Evolutionary conservation across 2,888 invertebrate genomes (phyloP).

Genomic region (Venustoraphidia nigricollis): DNA sequence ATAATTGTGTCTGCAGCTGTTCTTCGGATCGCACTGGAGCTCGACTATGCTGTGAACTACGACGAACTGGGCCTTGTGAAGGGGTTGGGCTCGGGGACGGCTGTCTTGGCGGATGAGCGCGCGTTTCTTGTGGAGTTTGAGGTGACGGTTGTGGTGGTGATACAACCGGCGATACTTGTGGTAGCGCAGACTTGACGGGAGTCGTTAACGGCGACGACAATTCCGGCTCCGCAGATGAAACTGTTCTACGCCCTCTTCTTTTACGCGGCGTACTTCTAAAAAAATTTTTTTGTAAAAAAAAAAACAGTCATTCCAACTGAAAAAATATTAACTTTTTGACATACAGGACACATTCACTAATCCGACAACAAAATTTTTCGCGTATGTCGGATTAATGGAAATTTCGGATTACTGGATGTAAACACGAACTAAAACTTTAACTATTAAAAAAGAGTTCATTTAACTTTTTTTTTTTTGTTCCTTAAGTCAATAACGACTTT

Average conservation of each 20-base stretch:
- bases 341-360: too few species aligned
- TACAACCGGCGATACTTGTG: constrained; percentile 7
- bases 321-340: too few species aligned
- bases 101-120: constrained; percentile 12
- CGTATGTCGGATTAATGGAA: too few species aligned
- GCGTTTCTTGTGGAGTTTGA: constrained; percentile 10
- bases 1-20: constrained; percentile 9
- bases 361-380: too few species aligned
- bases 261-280: constrained; percentile 15
- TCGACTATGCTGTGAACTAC: constrained; percentile 1
- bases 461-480: too few species aligned
- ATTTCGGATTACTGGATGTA: too few species aligned
- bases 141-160: constrained; percentile 9
- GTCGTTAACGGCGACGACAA: constrained; percentile 11
- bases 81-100: constrained; percentile 7
- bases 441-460: too few species aligned
- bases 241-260: constrained; percentile 19
- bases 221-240: constrained; percentile 13
- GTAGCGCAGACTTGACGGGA: constrained; percentile 13
- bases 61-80: constrained; percentile 9
- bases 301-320: too few species aligned
- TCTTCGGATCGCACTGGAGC: constrained; percentile 19
- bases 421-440: too few species aligned
- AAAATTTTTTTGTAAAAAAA: too few species aligned
- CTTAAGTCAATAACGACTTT: too few species aligned